Percentiles rank a stretch among this genome's conserved stretches.
These are phyloP conservation scores for Alloscopus bannaensis DNA, from an alignment of 2,888 invertebrate species.

Conservation along the genomic window DNA sequence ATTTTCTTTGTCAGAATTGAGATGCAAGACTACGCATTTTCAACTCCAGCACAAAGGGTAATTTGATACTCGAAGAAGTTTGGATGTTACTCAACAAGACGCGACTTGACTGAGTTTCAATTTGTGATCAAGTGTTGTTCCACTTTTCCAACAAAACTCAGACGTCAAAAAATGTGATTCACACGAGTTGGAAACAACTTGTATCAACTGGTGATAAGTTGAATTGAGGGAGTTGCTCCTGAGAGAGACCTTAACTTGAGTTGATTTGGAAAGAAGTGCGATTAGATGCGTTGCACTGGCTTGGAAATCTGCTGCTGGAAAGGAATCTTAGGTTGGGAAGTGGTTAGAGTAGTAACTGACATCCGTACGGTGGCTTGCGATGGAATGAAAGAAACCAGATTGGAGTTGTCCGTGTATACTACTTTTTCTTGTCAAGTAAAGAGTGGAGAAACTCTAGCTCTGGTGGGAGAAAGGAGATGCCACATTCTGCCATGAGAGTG, in stretches of 20 bases:
- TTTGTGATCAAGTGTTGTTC: no score
- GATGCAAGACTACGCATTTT: no score
- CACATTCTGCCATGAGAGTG: no score
- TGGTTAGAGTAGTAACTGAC: not conserved
- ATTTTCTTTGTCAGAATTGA: no score
- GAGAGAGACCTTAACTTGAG: not conserved
- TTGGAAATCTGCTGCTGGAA: not conserved
- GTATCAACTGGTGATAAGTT: not conserved
- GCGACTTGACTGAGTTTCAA: no score
- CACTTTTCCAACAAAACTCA: not conserved
- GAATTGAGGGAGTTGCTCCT: not conserved
- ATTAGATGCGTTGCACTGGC: not conserved
- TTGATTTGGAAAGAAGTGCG: not conserved
- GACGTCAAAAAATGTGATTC: not conserved
- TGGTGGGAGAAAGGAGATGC: no score
- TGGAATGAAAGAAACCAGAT: slow-evolving; percentile 36
- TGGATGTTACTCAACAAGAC: no score
- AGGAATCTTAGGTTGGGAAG: no score
- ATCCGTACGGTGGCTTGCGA: slow-evolving; percentile 13
- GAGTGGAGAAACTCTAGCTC: no score
- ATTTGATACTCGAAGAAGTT: no score
- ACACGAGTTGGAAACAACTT: not conserved
- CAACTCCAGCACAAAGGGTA: no score
- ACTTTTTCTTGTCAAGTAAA: slow-evolving; percentile 4
- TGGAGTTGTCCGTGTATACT: slow-evolving; percentile 17